phyloP scores from a whole-genome alignment of 2,113 vertebrate species.

The Cephalopterus ornatus region DNA sequence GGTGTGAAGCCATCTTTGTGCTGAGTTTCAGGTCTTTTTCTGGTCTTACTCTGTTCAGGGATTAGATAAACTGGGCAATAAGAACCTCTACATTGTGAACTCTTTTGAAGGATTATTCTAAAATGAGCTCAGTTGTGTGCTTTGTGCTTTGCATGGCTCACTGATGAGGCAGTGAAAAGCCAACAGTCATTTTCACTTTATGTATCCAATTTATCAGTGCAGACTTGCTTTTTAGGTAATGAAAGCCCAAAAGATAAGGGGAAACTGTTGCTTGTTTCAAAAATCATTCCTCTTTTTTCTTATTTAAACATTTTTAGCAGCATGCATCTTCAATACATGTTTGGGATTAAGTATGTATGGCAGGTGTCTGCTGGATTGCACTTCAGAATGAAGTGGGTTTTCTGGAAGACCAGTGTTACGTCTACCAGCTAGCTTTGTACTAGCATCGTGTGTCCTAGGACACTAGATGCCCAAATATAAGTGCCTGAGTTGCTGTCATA shows the following conservation, averaged over 20 bases:
- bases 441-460: background rate
- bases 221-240: background rate
- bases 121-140: background rate
- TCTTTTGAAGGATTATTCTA: background rate
- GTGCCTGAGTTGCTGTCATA: background rate
- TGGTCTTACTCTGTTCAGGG: background rate
- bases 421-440: background rate
- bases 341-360: background rate
- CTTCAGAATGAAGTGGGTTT: background rate
- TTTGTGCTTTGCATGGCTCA: background rate
- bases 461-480: background rate
- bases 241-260: background rate
- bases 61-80: background rate
- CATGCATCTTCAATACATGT: accelerated
- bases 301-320: background rate
- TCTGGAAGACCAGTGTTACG: background rate
- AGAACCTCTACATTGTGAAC: background rate
- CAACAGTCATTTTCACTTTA: background rate
- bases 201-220: background rate
- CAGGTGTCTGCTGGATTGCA: accelerated
- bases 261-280: background rate
- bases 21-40: background rate
- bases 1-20: background rate
- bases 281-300: background rate
- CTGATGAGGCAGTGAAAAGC: background rate